Evolutionary conservation across 2,797 vertebrate species (phyloP), one percentile per base, ranked within the genome.

Genomic region (Clarias platycephalus): DNA sequence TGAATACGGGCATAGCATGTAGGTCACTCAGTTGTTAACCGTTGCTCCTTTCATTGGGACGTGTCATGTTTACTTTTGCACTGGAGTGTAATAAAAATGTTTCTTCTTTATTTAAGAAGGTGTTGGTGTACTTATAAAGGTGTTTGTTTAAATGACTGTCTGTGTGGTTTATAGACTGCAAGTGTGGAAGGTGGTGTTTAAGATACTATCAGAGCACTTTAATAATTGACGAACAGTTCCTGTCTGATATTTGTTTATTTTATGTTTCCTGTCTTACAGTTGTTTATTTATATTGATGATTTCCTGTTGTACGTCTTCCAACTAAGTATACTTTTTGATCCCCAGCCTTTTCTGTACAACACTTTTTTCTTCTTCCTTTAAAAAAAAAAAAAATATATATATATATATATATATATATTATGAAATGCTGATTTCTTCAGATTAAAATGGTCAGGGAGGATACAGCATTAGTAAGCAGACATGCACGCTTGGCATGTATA

Each of bases 51-150:
- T 20, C 80, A 24, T 31, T 68, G 37, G 58, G 58, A 55, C 44
- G 28, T 70, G 34, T 88, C 74, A 72, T 82, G 76, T 81, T 74
- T 44, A 53, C 18, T 57, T 81, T 70, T 81, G 37, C 64, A 78
- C 58, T 66, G 70, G 83, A 79, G 72, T 53, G 55, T 85, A 80
- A 83, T 34, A 57, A 79, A 81, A 60, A 57, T 53, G 3, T 20
- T 70, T 34, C n/a, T 76, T 44, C 82, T 89, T 85, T 82, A 80
- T 88, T 84, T 85, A 82, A 83, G 26, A 44, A 67, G 75, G 83
- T 81, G 85, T 88, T 80, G 81, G 86, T n/a, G 58, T 74, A 57
- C 60, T 85, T 85, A 86, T 90, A 86, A 88, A 90, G 70, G 37
- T 84, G 88, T 81, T 67, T 81, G 22, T 84, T 82, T 68, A 70